Evolutionary conservation across 2,797 vertebrate genomes (phyloP), one percentile per base, ranked within the genome.

Genomic region (Sebastes hubbsi): DNA sequence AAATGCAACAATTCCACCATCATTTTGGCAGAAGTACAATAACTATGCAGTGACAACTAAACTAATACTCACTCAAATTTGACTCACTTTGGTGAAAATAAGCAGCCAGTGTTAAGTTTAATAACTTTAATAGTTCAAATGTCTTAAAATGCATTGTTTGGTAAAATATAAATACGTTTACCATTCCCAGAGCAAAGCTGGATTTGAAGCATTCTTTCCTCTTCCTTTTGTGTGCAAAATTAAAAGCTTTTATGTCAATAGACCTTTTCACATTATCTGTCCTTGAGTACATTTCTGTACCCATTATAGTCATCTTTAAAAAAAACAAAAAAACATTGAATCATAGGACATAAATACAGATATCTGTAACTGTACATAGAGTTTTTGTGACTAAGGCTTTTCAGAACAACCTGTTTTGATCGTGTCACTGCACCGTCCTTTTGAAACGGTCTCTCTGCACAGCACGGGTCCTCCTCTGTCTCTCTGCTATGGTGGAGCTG

Each of bases 381-480:
- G 18, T 42, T 29, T 52, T 30, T 24, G 18, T 38, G 5, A 10
- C 2, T 14, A 2, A 65, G 25, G 52, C 20, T 80, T 62, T 22
- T 63, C 5, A 59, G 36, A 61, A 20, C 14, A 56, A 10, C 16
- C 24, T 66, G 32, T 72, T 65, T 49, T 49, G 18, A 66, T 69
- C 18, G 9, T 20, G 42, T 95, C 87, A 94, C 27, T 77, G 92
- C 58, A 94, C 83, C 0, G 91, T 91, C 77, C 92, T 93, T 83
- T 94, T 96, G 18, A 95, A 82, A 11, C 93, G 88, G 76, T 84
- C 94, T 84, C 88, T 95, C 87, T 96, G 96, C 52, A 95, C 60
- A 3, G 93, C 95, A 2, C 94, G 95, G 5, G 91, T 82, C 84
- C 95, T 94, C 80, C 91, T 96, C 90, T 96, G 96, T 84, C 95